Evolutionary conservation across 2,888 invertebrate species (phyloP).

Genomic region (Netelia melanura): DNA sequence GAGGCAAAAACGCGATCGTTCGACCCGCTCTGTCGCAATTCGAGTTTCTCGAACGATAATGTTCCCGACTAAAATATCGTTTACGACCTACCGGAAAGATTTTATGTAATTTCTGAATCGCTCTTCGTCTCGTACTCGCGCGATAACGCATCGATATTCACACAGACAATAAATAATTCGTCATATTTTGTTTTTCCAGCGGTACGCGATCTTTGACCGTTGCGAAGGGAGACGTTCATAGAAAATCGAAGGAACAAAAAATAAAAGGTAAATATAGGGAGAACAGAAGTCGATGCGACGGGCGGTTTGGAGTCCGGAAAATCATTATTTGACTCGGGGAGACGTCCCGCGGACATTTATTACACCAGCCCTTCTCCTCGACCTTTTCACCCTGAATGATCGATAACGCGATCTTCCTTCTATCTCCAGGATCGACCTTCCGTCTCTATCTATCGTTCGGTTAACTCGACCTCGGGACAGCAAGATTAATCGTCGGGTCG

Average conservation of each 20-base stretch:
- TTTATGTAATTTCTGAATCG: constrained; percentile 16
- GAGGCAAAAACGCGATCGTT: constrained; percentile 54
- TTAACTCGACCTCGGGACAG: constrained; percentile 28
- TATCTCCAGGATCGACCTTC: constrained; percentile 19
- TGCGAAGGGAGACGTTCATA: constrained; percentile 45
- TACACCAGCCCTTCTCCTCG: constrained; percentile 45
- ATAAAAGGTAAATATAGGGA: neutral
- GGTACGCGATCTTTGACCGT: constrained; percentile 15
- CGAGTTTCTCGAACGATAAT: constrained; percentile 60
- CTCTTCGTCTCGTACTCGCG: neutral
- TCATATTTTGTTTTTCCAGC: neutral
- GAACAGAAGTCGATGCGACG: constrained; percentile 22
- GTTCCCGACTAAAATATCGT: constrained; percentile 28
- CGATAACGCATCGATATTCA: constrained; percentile 1
- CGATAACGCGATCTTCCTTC: constrained; percentile 53
- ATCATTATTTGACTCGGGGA: constrained; percentile 40
- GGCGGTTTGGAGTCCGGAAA: constrained; percentile 37
- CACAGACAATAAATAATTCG: neutral
- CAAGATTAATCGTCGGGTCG: constrained; percentile 64
- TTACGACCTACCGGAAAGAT: constrained; percentile 6
- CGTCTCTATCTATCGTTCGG: constrained; percentile 27
- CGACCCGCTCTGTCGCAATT: constrained; percentile 45
- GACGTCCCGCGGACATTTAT: constrained; percentile 61
- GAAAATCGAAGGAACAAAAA: neutral
- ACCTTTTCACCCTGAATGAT: constrained; percentile 64